These are phyloP conservation scores for Hyppa rectilinea DNA, from an alignment of 2,888 invertebrate genomes.

Conservation along the genomic window DNA sequence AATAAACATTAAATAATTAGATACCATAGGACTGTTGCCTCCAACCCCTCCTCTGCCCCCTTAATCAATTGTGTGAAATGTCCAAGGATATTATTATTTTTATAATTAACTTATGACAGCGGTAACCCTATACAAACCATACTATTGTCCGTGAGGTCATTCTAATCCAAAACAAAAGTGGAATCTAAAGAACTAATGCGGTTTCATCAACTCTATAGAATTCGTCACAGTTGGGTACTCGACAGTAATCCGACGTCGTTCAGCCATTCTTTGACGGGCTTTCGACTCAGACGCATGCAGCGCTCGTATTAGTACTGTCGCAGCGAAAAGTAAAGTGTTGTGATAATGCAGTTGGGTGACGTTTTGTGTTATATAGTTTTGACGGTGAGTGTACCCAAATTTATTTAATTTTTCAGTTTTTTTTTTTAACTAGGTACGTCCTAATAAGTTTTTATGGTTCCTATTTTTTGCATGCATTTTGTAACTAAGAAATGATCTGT, in stretches of 20 bases:
- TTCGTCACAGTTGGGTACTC: constrained; percentile 76
- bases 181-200: constrained; percentile 31
- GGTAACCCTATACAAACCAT: background rate
- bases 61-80: too few relatives aligned
- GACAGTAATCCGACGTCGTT: constrained; percentile 70
- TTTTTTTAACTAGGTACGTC: too few relatives aligned
- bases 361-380: constrained; percentile 77
- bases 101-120: background rate
- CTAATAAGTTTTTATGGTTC: too few relatives aligned
- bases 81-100: too few relatives aligned
- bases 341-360: constrained; percentile 79
- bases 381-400: constrained; percentile 75
- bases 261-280: constrained; percentile 74
- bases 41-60: too few relatives aligned
- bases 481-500: background rate
- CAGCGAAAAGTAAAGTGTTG: constrained; percentile 62
- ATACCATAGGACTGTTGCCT: background rate
- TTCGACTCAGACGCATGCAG: constrained; percentile 76
- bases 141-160: background rate
- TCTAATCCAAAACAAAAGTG: background rate
- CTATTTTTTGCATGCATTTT: background rate
- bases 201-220: constrained; percentile 74
- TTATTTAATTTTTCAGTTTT: background rate
- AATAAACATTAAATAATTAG: background rate
- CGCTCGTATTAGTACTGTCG: constrained; percentile 38